Conservation (phyloP, 2,888 invertebrate genomes). For the Diabrotica balteata region DNA sequence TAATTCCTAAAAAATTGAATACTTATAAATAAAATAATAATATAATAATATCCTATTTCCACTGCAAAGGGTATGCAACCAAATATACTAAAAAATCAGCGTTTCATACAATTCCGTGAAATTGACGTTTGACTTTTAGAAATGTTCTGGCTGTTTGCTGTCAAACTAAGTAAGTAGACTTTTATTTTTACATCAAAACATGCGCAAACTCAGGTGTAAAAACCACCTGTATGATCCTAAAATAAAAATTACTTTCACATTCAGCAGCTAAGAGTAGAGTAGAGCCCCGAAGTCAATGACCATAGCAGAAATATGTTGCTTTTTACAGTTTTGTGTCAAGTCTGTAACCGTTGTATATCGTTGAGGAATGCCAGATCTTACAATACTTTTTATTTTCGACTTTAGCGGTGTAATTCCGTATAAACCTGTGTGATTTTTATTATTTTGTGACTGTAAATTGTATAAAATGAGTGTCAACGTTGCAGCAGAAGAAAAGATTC, state of each 20-base stretch:
- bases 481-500: conserved; percentile 42
- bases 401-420: conserved; percentile 2
- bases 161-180: background rate
- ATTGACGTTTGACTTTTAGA: too few species aligned
- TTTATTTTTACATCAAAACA: conserved; percentile 11
- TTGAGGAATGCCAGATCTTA: conserved; percentile 14
- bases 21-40: too few species aligned
- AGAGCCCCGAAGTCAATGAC: conserved; percentile 40
- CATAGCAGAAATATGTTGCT: conserved; percentile 40
- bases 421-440: conserved; percentile 7
- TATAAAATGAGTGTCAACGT: conserved; percentile 42
- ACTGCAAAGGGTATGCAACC: too few species aligned
- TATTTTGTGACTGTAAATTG: conserved; percentile 13
- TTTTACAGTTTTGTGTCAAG: conserved; percentile 40
- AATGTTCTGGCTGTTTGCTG: background rate
- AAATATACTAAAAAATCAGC: too few species aligned
- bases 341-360: conserved; percentile 27
- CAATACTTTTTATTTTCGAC: conserved; percentile 6
- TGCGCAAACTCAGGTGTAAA: conserved; percentile 34
- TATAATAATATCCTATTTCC: too few species aligned
- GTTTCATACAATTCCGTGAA: too few species aligned
- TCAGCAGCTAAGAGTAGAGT: conserved; percentile 6
- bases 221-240: conserved; percentile 35
- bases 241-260: conserved; percentile 17
- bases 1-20: too few species aligned